Evolutionary conservation across 2,888 invertebrate species (phyloP), one percentile per base, ranked within the genome.

Genomic region (Epinotia demarniana): DNA sequence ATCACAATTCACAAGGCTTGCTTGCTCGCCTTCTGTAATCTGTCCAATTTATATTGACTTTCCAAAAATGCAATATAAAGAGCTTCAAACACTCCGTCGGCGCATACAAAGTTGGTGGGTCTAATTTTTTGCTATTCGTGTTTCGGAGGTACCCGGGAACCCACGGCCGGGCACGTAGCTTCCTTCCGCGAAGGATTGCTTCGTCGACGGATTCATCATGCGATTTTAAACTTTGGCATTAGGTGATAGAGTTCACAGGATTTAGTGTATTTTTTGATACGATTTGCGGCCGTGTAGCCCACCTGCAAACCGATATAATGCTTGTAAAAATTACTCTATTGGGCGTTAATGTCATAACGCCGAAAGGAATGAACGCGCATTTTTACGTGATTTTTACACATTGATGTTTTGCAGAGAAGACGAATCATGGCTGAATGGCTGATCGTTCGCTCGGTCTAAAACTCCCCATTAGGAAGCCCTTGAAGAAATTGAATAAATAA

Each of bases 141-240:
- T 71, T 76, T 76, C 53, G 23, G 68, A 79, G 74, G 77, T 79
- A 78, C 63, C 9, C 55, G 49, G 33, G 61, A 63, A 72, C 27
- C 64, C 19, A 60, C 73, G 76, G 61, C 69, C 60, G 67, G 72
- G 78, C 83, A 83, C 83, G 83, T 83, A 79, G 74, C 46, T 23
- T 27, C 76, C 81, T 83, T 82, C 82, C 77, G 27, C 66, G 83
- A 83, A 82, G 80, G 78, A 71, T 67, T 57, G 61, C 73, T 61
- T n/a, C 57, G 16, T 16, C 6, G 11, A 53, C 4, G 18, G 2
- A 19, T 58, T 18, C 57, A 18, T 18, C 53, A 58, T n/a, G 33
- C 57, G 0, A 58, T 46, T 60, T 46, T 46, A n/a, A 3, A 60
- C 46, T 69, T 27, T 60, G 8, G 12, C 8, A 6, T 33, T 13